Evolutionary conservation across 1,140 invertebrate species (phyloP).

Genomic region (Augochlora pura): DNA sequence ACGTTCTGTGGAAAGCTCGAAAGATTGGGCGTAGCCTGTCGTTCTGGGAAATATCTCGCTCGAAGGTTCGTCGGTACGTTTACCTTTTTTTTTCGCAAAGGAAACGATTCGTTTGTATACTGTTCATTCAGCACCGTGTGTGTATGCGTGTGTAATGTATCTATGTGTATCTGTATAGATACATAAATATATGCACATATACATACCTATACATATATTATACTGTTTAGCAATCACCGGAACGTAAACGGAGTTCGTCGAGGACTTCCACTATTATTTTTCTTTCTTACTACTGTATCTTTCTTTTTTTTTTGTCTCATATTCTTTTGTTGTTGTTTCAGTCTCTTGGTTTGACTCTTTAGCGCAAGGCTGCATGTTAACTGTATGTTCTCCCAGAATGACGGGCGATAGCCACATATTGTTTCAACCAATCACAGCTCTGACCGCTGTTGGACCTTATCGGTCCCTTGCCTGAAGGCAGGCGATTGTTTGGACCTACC

Average conservation of each 20-base stretch:
- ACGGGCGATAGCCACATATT: constrained; percentile 77
- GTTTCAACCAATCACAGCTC: constrained; percentile 82
- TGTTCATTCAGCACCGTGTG: neutral
- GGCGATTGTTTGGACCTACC: constrained; percentile 82
- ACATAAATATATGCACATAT: no score
- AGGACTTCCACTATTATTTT: no score
- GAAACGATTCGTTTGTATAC: neutral
- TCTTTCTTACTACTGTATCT: no score
- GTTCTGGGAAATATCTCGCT: constrained; percentile 61
- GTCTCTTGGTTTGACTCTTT: neutral
- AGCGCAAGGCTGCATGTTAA: neutral
- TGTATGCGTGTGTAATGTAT: neutral
- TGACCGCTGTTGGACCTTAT: constrained; percentile 80
- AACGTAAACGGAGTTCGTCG: no score
- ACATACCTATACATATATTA: no score
- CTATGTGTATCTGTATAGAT: no score
- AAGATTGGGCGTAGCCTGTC: constrained; percentile 72
- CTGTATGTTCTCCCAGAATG: constrained; percentile 66
- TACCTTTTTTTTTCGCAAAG: no score
- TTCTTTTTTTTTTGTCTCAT: no score
- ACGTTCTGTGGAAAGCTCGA: constrained; percentile 76
- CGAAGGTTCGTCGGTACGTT: neutral
- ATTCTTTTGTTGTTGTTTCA: neutral
- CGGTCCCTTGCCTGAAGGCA: constrained; percentile 79
- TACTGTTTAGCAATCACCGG: neutral